These are phyloP conservation scores for Nomia melanderi DNA, from an alignment of 1,140 invertebrate species.

Conservation along the genomic window DNA sequence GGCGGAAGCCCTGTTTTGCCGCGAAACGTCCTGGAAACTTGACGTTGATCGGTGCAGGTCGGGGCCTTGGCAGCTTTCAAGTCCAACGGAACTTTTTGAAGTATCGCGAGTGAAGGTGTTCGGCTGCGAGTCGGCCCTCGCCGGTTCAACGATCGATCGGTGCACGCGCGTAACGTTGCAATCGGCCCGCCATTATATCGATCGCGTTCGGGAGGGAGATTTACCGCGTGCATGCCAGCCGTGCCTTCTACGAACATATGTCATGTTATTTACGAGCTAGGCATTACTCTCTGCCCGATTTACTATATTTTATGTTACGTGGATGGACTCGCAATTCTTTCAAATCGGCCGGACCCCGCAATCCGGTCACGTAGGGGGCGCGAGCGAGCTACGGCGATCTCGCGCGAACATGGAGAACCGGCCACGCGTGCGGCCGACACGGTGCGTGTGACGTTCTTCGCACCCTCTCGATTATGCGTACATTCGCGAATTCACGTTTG, in stretches of 20 bases:
- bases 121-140: too few species aligned
- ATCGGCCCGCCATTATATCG: slow-evolving; percentile 69
- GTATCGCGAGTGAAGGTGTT: slow-evolving; percentile 22
- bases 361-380: slow-evolving; percentile 54
- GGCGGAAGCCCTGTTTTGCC: slow-evolving; percentile 28
- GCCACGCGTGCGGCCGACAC: slow-evolving; percentile 9
- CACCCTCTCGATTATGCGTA: not conserved
- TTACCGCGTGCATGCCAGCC: slow-evolving; percentile 75
- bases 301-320: slow-evolving; percentile 77
- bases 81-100: slow-evolving; percentile 34
- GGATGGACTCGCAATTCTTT: slow-evolving; percentile 73
- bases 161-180: slow-evolving; percentile 55
- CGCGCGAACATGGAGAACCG: too few species aligned
- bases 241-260: slow-evolving; percentile 75
- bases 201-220: slow-evolving; percentile 69
- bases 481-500: too few species aligned
- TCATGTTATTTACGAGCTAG: slow-evolving; percentile 78
- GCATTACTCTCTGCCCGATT: slow-evolving; percentile 77
- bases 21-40: slow-evolving; percentile 33
- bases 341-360: slow-evolving; percentile 56
- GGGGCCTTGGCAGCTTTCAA: slow-evolving; percentile 45
- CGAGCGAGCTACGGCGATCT: too few species aligned
- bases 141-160: slow-evolving; percentile 50
- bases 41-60: slow-evolving; percentile 44
- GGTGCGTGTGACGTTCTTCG: slow-evolving; percentile 18